phyloP scores from a whole-genome alignment of 2,888 invertebrate genomes.

The Gari tellinella region DNA sequence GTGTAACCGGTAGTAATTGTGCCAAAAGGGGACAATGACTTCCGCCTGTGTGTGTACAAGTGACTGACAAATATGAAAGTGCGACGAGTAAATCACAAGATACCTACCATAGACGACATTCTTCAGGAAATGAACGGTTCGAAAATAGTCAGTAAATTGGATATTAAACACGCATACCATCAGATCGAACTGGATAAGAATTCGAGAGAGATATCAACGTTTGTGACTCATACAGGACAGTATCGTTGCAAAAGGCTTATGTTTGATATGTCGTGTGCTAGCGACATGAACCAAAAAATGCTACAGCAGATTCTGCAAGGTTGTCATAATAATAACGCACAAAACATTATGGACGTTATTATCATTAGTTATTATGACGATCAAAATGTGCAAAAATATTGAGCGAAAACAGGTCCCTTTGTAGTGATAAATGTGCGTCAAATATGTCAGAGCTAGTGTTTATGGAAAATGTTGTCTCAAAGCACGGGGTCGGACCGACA shows the following conservation, averaged over 20 bases:
- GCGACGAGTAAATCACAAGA: slow-evolving; percentile 36
- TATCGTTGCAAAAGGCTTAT: slow-evolving; percentile 59
- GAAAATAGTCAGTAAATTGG: slow-evolving; percentile 58
- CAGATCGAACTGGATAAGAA: slow-evolving; percentile 61
- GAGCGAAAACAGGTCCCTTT: too few species aligned
- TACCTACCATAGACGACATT: slow-evolving; percentile 53
- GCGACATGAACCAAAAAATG: slow-evolving; percentile 63
- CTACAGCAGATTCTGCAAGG: too few species aligned
- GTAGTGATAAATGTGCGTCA: too few species aligned
- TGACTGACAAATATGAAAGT: slow-evolving; percentile 39
- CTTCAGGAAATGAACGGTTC: slow-evolving; percentile 41
- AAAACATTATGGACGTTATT: too few species aligned
- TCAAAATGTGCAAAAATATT: too few species aligned
- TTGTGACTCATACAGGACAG: slow-evolving; percentile 61
- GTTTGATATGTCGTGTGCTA: slow-evolving; percentile 59
- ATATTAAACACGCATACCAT: too few species aligned
- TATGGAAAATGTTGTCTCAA: too few species aligned
- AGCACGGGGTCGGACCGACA: too few species aligned
- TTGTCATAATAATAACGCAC: too few species aligned
- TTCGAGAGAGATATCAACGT: slow-evolving; percentile 68
- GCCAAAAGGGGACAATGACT: slow-evolving; percentile 38
- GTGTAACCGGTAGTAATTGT: slow-evolving; percentile 47
- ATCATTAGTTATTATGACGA: too few species aligned
- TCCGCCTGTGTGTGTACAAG: slow-evolving; percentile 57
- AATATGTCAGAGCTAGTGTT: too few species aligned